phyloP scores from a whole-genome alignment of 2,113 vertebrate genomes.

The Petromus typicus region DNA sequence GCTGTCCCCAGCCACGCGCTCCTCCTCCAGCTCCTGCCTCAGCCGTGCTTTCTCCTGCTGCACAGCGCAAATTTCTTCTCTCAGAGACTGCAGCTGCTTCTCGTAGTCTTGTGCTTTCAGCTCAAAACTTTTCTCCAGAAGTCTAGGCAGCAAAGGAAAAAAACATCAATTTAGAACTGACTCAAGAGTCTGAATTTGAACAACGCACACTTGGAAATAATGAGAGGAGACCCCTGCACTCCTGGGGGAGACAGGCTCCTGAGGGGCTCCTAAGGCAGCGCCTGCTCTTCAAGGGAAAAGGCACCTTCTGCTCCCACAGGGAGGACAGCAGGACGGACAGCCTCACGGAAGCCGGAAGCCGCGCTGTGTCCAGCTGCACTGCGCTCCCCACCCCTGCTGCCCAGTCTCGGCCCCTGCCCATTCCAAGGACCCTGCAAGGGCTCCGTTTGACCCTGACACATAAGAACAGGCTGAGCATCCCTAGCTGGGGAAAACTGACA shows the following conservation, averaged over 20 bases:
- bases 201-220: background rate
- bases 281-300: background rate
- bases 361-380: too few species aligned
- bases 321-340: too few species aligned
- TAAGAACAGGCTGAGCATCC: background rate
- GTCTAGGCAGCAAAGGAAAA: constrained; percentile 82
- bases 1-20: constrained; percentile 79
- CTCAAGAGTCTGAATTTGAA: background rate
- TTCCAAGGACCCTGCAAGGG: background rate
- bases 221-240: background rate
- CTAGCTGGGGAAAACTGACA: too few species aligned
- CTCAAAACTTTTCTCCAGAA: constrained; percentile 93
- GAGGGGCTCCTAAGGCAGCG: background rate
- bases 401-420: background rate
- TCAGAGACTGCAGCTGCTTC: constrained; percentile 88
- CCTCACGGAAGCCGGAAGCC: too few species aligned
- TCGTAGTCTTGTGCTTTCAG: constrained; percentile 91
- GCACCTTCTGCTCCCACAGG: background rate
- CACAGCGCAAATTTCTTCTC: constrained; percentile 89
- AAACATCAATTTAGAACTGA: background rate
- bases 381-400: background rate
- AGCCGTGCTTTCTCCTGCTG: constrained; percentile 89
- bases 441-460: background rate
- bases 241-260: background rate
- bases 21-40: constrained; percentile 89